A percentile compares a stretch with the other conserved stretches of the same genome.
phyloP scores from a whole-genome alignment of 2,113 vertebrate species.

The Rynchops niger region DNA sequence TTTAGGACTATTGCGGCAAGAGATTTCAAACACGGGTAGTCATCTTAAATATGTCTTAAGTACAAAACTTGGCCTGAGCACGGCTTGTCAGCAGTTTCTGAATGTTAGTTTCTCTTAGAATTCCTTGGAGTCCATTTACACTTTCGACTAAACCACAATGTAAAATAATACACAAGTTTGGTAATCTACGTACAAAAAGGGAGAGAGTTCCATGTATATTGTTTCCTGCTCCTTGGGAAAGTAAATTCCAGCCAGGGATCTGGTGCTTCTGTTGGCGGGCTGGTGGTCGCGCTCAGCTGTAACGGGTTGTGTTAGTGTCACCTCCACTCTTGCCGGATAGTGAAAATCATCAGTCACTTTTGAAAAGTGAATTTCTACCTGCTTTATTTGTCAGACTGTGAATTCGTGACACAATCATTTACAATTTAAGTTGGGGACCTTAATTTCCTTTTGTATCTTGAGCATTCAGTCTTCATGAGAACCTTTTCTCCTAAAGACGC shows the following conservation, averaged over 20 bases:
- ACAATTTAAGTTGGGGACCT: not conserved
- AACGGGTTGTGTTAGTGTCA: not conserved
- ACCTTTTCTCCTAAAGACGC: not conserved
- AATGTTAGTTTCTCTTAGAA: not conserved
- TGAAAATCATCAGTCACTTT: not conserved
- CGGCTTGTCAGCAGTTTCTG: conserved; percentile 12
- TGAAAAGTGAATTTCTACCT: not conserved
- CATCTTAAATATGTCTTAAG: not conserved
- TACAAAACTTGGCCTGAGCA: not conserved
- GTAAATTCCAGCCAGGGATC: not conserved
- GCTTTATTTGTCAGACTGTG: not conserved
- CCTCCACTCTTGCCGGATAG: not conserved
- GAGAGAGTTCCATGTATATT: not conserved
- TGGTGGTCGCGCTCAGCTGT: not conserved
- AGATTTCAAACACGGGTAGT: not conserved
- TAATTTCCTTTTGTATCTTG: not conserved
- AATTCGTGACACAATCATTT: not conserved
- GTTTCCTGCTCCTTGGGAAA: not conserved
- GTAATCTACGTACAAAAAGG: not conserved
- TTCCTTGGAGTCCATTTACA: not conserved
- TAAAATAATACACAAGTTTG: not conserved
- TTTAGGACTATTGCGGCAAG: not conserved
- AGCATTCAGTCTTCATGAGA: not conserved
- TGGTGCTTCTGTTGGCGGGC: not conserved
- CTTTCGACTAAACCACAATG: not conserved